Evolutionary conservation across 2,888 invertebrate genomes (phyloP).

Genomic region (Nyleta sp.): DNA sequence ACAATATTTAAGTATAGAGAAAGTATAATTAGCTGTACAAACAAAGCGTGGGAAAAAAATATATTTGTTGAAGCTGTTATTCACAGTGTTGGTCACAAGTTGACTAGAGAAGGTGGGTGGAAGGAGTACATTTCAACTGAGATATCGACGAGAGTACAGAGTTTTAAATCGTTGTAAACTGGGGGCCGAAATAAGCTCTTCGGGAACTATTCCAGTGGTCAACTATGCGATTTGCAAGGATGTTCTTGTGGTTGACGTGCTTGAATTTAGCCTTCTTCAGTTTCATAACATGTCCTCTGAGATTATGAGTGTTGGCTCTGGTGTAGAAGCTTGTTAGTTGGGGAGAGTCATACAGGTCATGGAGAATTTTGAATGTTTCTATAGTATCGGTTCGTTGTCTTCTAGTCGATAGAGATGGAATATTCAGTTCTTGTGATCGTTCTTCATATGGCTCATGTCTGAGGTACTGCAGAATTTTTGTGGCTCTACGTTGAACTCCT

Average conservation of each 20-base stretch:
- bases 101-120: too few relatives aligned
- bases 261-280: background rate
- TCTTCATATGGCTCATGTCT: background rate
- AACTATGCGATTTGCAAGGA: background rate
- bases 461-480: background rate
- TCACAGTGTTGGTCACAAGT: too few relatives aligned
- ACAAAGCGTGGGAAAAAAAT: too few relatives aligned
- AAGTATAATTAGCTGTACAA: too few relatives aligned
- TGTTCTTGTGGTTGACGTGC: background rate
- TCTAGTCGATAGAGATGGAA: background rate
- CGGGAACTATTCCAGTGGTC: background rate
- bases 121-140: too few relatives aligned
- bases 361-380: background rate
- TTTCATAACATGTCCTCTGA: background rate
- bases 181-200: too few relatives aligned
- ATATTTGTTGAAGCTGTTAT: too few relatives aligned
- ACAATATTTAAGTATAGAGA: too few relatives aligned
- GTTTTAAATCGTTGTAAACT: too few relatives aligned
- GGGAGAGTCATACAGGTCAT: background rate
- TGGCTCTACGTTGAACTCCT: slow-evolving; percentile 2
- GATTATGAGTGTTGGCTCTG: background rate
- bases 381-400: background rate
- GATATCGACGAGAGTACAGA: too few relatives aligned
- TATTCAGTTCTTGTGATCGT: background rate
- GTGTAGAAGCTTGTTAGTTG: background rate